Evolutionary conservation across 2,113 vertebrate genomes (phyloP), one percentile per base, ranked within the genome.

Genomic region (Zosterops pallidus): DNA sequence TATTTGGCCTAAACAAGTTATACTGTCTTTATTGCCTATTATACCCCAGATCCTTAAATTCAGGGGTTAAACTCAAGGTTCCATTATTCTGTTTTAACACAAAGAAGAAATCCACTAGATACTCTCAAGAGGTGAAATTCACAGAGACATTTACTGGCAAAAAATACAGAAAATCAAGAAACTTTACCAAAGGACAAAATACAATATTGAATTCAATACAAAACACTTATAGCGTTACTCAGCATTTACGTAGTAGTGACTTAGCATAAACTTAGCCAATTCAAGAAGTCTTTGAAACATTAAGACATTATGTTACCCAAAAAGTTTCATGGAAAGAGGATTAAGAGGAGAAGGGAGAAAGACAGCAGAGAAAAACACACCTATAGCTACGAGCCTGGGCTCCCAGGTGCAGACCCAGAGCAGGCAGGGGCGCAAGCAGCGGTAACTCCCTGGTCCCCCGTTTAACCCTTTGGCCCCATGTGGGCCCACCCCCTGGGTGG

Each of bases 391-490:
- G 0, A 55, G 4, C 11, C 12, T 2, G 18, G 4, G n/a, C 0
- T 2, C 14, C 5, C 47, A 14, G 6, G 6, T 0, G 9, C 39
- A 9, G 15, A 0, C 12, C 33, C n/a, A 8, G 2, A 12, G 8
- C 7, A 37, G 11, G 9, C 15, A 6, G 5, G 12, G 19, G 3
- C 5, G 2, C 0, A 0, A 25, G 4, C 1, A 0, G 1, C 1
- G 3, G 9, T 9, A 16, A 11, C 20, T 4, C 2, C 4, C 1
- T 2, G 26, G 17, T 22, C 64, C 28, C 3, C 26, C 22, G 9
- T 57, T 47, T 25, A 39, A 8, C 1, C 3, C 42, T 22, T 15
- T 6, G 50, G 33, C 4, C 11, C 60, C 0, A 1, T 2, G 3
- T 44, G 17, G 52, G 6, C 42, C 42, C 5, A 0, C 42, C 63